These are phyloP conservation scores for Sarcophaga subvicina DNA, from an alignment of 2,888 invertebrate species.

Conservation along the genomic window DNA sequence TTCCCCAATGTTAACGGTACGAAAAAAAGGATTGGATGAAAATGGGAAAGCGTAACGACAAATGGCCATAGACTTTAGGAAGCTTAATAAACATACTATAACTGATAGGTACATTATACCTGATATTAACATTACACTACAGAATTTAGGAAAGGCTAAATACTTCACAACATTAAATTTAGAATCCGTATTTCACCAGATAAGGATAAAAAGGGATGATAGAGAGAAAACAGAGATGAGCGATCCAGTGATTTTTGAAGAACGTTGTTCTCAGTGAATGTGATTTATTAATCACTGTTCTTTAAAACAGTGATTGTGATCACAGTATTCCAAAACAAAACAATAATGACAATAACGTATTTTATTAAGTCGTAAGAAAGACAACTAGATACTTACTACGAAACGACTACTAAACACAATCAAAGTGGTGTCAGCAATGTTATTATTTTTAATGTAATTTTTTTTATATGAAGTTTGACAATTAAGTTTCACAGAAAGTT, in stretches of 20 bases:
- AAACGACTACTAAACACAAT: too few relatives aligned
- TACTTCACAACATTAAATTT: conserved; percentile 29
- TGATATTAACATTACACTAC: conserved; percentile 14
- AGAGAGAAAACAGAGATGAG: conserved; percentile 6
- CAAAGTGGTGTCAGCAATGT: too few relatives aligned
- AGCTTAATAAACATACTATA: conserved; percentile 29
- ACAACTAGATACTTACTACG: too few relatives aligned
- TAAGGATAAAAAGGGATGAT: conserved; percentile 21
- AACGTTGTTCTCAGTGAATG: neutral
- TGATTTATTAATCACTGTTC: too few relatives aligned
- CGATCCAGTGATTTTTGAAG: too few relatives aligned
- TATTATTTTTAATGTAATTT: too few relatives aligned
- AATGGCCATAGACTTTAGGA: conserved; percentile 41
- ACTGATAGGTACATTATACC: conserved; percentile 45
- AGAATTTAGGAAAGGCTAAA: conserved; percentile 22
- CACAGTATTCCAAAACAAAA: too few relatives aligned
- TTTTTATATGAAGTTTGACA: too few relatives aligned
- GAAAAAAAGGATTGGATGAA: conserved; percentile 38
- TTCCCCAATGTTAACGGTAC: conserved; percentile 22
- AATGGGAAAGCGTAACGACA: conserved; percentile 31
- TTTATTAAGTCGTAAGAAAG: too few relatives aligned
- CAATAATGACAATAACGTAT: too few relatives aligned
- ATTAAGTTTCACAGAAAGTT: too few relatives aligned
- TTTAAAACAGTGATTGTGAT: too few relatives aligned
- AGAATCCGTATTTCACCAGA: conserved; percentile 39